Base-by-base conservation (phyloP, 2,888 invertebrate genomes). In the Machimus atricapillus region DNA sequence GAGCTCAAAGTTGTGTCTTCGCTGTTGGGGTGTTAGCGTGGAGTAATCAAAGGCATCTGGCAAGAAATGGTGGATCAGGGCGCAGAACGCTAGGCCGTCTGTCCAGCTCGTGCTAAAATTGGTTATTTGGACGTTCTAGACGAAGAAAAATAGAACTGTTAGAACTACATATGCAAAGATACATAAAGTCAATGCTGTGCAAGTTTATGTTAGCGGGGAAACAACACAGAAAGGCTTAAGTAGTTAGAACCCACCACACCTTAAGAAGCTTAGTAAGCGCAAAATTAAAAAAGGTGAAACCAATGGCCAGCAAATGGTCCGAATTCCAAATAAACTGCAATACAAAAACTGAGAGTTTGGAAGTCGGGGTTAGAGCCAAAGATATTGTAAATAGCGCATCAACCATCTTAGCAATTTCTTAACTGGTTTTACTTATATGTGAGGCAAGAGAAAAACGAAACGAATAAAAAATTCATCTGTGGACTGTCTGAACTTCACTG, bases 91-190 rank as follows among this genome's bases (percentile, higher is more conserved):
- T 94, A 99, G 95, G 92, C 99, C 99, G 94, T 99, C 97, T 94
- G 97, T 97, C 99, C 99, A 99, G 94, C 97, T 97, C 93, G 97
- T 97, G 91, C 99, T 99, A 95, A 99, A 99, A 95, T 99, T 99
- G 92, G 97, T 97, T 94, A 99, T 95, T 94, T 97, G 96, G 93
- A 99, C 96, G 95, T 98, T 97, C 98, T 98, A 94, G 76, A 93
- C 91, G 89, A 89, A 89, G 87, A 89, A 87, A 88, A 87, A 87
- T 87, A 34, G 83, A 87, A 89, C 34, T 52, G 31, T 79, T 87
- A 66, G 73, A 87, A 81, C 85, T 40, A n/a, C n/a, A n/a, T n/a
- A 12, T 46, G 43, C 16, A 27, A 58, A 23, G 37, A 86, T 56
- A 43, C 31, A 77, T n/a, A n/a, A n/a, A 86, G 14, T 66, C 8